phyloP scores from a whole-genome alignment of 2,113 vertebrate genomes.

The Syngnathus scovelli region DNA sequence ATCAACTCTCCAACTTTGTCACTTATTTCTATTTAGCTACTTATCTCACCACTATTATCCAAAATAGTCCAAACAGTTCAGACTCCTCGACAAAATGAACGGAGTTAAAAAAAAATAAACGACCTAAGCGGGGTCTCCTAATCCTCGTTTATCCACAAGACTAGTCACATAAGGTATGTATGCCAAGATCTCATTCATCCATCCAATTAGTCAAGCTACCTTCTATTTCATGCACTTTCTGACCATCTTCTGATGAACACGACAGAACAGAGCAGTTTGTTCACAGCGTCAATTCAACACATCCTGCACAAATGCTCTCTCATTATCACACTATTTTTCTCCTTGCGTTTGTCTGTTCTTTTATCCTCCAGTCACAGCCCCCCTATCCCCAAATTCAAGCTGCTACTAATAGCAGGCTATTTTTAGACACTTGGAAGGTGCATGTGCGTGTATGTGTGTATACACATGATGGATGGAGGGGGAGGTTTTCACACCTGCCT shows the following conservation, averaged over 20 bases:
- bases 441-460: slow-evolving; percentile 50
- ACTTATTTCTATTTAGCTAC: too few relatives aligned
- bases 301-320: background rate
- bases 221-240: background rate
- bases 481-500: slow-evolving; percentile 61
- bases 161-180: background rate
- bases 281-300: background rate
- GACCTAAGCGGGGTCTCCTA: background rate
- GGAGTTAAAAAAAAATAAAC: background rate
- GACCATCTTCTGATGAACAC: background rate
- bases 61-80: background rate
- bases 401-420: slow-evolving; percentile 70
- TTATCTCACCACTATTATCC: too few relatives aligned
- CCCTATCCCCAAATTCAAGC: slow-evolving; percentile 40
- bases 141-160: background rate
- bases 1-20: background rate
- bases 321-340: slow-evolving; percentile 3
- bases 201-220: background rate
- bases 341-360: slow-evolving; percentile 9
- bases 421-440: slow-evolving; percentile 65
- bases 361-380: slow-evolving; percentile 28
- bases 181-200: background rate
- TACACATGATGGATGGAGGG: slow-evolving; percentile 68
- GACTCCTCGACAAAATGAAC: background rate
- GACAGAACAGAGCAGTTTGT: background rate